Base-by-base conservation (phyloP, 2,888 invertebrate species). In the Drosophila villosipedis region DNA sequence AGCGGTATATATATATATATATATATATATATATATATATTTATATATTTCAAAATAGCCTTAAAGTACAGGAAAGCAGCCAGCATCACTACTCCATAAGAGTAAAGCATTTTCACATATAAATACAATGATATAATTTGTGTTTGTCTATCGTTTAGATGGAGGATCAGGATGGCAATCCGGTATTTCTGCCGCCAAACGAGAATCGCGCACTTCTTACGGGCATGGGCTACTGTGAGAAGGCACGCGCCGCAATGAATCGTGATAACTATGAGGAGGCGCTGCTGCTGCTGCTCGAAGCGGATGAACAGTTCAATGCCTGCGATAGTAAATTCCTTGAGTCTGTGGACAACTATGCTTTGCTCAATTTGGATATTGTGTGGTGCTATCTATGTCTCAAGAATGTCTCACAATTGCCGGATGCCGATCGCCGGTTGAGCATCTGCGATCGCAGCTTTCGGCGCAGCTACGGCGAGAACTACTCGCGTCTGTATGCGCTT, bases 331-430 rank as follows among this genome's bases (percentile, higher is more conserved):
- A 91, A 30, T 91, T 93, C 59, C 94, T 97, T 37, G 94, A 95
- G 68, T 93, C 95, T 0, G 97, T 97, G 14, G 97, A 97, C 93
- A 98, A 98, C 93, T 97, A 96, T 93, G 97, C 96, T 0, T 94
- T 97, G 7, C 94, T 97, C 39, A 97, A 97, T 93, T 94, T 98
- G 88, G 97, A 98, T 93, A 96, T 97, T 76, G 96, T 97, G n/a
- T 98, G 98, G 97, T 97, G 97, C 92, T 97, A 97, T 94, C 94
- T 97, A 61, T 95, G 96, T 87, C 94, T 98, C 31, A 93, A 93
- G 95, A 96, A 92, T 91, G 94, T 97, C 43, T 94, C 95, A 0
- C 95, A 96, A 81, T 92, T 96, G 57, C 96, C 96, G 7, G 97
- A 97, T 93, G 97, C 96, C 1, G 95, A 95, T 47, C 93, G 94